These are phyloP conservation scores for Onthophagus sagittarius DNA, from an alignment of 2,888 invertebrate species.

Conservation along the genomic window DNA sequence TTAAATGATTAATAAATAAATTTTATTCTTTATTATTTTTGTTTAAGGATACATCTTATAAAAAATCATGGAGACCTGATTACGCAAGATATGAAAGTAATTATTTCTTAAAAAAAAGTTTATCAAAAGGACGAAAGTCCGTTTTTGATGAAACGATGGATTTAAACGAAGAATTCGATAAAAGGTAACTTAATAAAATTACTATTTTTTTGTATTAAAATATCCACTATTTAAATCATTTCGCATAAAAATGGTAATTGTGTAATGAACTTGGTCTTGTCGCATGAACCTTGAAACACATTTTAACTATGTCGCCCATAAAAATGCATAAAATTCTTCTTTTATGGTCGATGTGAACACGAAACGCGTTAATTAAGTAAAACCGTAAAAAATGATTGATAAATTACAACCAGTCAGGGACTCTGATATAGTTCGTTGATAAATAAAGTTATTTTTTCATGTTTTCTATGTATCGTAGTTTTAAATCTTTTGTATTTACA, in stretches of 20 bases:
- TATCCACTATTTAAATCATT: background rate
- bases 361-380: background rate
- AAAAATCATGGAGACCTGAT: slow-evolving; percentile 30
- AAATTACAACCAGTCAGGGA: no score
- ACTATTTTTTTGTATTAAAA: no score
- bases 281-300: background rate
- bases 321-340: background rate
- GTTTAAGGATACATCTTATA: slow-evolving; percentile 32
- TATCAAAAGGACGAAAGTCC: slow-evolving; percentile 18
- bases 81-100: slow-evolving; percentile 35
- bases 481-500: no score
- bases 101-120: slow-evolving; percentile 33
- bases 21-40: slow-evolving; percentile 4
- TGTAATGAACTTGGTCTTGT: background rate
- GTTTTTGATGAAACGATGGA: slow-evolving; percentile 24
- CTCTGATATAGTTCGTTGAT: no score
- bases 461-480: no score
- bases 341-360: background rate
- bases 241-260: background rate
- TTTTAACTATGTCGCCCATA: background rate
- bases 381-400: background rate
- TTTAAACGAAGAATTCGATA: slow-evolving; percentile 17
- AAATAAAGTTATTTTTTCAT: no score
- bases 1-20: background rate
- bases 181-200: slow-evolving; percentile 17